Evolutionary conservation across 2,113 vertebrate genomes (phyloP).

Genomic region (Platysteira castanea): DNA sequence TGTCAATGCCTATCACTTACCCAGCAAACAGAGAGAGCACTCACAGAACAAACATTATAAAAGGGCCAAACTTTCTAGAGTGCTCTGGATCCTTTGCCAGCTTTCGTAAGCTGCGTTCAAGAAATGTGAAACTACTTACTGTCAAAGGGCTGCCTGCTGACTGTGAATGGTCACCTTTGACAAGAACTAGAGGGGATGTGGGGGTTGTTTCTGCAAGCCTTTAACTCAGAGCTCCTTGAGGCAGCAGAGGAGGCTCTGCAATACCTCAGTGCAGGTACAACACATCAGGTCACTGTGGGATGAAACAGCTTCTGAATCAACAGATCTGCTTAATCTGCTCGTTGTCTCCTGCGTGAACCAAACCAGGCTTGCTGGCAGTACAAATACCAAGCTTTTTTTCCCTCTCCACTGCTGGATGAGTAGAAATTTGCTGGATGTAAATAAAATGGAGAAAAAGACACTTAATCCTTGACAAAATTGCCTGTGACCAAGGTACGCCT

Average conservation of each 20-base stretch:
- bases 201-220: conserved; percentile 17
- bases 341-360: not conserved
- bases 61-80: conserved; percentile 10
- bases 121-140: conserved; percentile 4
- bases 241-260: not conserved
- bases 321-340: not conserved
- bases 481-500: not conserved
- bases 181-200: not conserved
- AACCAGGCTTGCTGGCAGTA: not conserved
- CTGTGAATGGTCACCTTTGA: conserved; percentile 52
- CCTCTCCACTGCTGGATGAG: not conserved
- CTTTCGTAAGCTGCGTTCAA: conserved; percentile 7
- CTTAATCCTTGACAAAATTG: not conserved
- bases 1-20: not conserved
- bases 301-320: not conserved
- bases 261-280: not conserved
- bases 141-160: not conserved
- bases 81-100: conserved; percentile 39
- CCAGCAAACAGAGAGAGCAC: not conserved
- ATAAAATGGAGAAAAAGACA: not conserved
- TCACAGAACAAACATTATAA: not conserved
- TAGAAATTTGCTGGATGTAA: not conserved
- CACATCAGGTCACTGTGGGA: not conserved
- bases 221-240: not conserved
- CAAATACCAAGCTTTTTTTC: not conserved